A percentile compares a stretch with the other conserved stretches of the same genome.
These are phyloP conservation scores for Acronicta leporina DNA, from an alignment of 2,888 invertebrate genomes.

Conservation along the genomic window DNA sequence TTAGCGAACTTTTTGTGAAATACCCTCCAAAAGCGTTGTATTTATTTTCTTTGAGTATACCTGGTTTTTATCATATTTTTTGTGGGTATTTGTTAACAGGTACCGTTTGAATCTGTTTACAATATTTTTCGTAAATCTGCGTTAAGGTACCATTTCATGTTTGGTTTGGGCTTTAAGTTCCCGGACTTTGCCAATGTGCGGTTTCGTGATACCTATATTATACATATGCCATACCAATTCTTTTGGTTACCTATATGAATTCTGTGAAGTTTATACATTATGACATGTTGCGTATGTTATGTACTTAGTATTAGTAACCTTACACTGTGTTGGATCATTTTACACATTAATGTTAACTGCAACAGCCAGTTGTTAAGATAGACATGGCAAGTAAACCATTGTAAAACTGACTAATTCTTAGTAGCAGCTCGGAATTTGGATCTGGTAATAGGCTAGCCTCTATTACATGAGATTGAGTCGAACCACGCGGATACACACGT, in stretches of 20 bases:
- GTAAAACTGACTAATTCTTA: too few species aligned
- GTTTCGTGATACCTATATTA: conserved; percentile 7
- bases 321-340: too few species aligned
- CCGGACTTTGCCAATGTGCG: conserved; percentile 41
- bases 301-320: too few species aligned
- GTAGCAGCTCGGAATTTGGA: too few species aligned
- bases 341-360: too few species aligned
- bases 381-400: too few species aligned
- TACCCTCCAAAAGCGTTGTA: conserved; percentile 31
- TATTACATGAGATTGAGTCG: too few species aligned
- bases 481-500: too few species aligned
- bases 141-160: conserved; percentile 36
- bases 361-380: too few species aligned
- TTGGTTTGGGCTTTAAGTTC: conserved; percentile 35
- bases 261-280: not conserved
- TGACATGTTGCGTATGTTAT: too few species aligned
- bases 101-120: conserved; percentile 61
- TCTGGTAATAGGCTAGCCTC: too few species aligned
- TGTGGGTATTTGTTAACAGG: conserved; percentile 48
- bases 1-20: conserved; percentile 19
- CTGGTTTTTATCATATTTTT: conserved; percentile 23
- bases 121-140: conserved; percentile 57
- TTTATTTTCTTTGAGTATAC: conserved; percentile 17
- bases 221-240: conserved; percentile 15
- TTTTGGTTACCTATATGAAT: conserved; percentile 6